Evolutionary conservation across 2,113 vertebrate species (phyloP).

Genomic region (Laterallus jamaicensis): DNA sequence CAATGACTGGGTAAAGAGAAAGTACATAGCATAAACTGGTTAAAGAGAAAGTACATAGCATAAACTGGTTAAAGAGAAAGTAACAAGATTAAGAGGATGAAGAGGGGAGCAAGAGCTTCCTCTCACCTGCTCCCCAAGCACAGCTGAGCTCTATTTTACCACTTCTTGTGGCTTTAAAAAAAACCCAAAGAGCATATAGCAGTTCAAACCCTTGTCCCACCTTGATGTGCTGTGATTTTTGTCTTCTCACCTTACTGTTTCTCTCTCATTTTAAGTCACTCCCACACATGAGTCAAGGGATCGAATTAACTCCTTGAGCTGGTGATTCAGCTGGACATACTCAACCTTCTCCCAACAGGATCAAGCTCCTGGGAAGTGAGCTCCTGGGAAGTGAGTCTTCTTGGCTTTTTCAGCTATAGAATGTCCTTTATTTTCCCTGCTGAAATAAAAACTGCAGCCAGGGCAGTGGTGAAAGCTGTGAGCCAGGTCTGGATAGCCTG

Average conservation of each 20-base stretch:
- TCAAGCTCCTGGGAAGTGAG: neutral
- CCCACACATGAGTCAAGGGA: neutral
- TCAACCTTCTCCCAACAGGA: neutral
- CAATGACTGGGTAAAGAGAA: slow-evolving; percentile 27
- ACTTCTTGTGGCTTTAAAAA: neutral
- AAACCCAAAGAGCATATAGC: neutral
- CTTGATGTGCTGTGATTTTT: neutral
- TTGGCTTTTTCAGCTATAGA: neutral
- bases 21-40: neutral
- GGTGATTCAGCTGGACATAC: neutral
- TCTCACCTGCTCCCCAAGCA: neutral
- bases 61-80: slow-evolving; percentile 42
- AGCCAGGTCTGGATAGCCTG: neutral
- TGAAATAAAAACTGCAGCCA: neutral
- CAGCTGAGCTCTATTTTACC: neutral
- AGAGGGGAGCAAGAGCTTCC: neutral
- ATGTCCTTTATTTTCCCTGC: neutral
- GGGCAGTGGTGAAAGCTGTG: neutral
- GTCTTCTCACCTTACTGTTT: neutral
- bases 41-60: slow-evolving; percentile 5
- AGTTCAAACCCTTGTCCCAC: neutral
- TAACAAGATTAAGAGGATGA: slow-evolving; percentile 14
- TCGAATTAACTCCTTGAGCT: neutral
- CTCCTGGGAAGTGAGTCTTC: neutral
- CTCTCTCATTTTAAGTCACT: neutral